Percentiles rank a stretch among this genome's conserved stretches.
Evolutionary conservation across 2,888 invertebrate genomes (phyloP).

Genomic region (Cetonia aurata): DNA sequence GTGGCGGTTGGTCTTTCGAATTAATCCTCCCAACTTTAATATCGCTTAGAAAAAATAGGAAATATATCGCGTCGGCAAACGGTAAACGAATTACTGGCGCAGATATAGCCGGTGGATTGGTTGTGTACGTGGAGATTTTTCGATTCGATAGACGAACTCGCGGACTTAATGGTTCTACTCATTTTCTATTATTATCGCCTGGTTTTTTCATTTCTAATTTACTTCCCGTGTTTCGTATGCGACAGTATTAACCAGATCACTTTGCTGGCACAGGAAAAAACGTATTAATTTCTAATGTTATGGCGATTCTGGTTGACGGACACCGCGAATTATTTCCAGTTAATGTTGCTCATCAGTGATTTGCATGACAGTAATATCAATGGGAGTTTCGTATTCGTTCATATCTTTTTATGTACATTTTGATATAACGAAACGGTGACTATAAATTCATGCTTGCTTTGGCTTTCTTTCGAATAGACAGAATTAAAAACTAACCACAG

Average conservation of each 20-base stretch:
- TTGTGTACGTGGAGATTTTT: conserved; percentile 15
- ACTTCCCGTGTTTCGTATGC: conserved; percentile 11
- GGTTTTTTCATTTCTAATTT: conserved; percentile 25
- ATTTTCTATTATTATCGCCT: conserved; percentile 31
- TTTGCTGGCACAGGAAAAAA: conserved; percentile 6
- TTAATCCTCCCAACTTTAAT: conserved; percentile 24
- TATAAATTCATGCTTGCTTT: not conserved
- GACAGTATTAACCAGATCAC: conserved; percentile 16
- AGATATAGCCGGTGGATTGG: conserved; percentile 14
- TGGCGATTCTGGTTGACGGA: conserved; percentile 1
- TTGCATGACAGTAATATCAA: conserved; percentile 27
- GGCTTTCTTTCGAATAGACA: conserved; percentile 1
- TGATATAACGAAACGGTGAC: not conserved
- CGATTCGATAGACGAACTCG: conserved; percentile 11
- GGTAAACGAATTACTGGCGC: conserved; percentile 25
- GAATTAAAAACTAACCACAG: conserved; percentile 11
- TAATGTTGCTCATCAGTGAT: conserved; percentile 22
- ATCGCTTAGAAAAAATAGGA: conserved; percentile 20
- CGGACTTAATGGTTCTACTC: conserved; percentile 9
- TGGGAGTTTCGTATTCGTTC: conserved; percentile 4
- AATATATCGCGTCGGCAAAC: conserved; percentile 25
- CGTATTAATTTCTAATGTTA: conserved; percentile 14
- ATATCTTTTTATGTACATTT: not conserved
- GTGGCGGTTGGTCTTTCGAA: conserved; percentile 21
- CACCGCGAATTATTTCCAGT: conserved; percentile 16